phyloP scores from a whole-genome alignment of 1,140 invertebrate species.

The Drosophila pallidifrons region DNA sequence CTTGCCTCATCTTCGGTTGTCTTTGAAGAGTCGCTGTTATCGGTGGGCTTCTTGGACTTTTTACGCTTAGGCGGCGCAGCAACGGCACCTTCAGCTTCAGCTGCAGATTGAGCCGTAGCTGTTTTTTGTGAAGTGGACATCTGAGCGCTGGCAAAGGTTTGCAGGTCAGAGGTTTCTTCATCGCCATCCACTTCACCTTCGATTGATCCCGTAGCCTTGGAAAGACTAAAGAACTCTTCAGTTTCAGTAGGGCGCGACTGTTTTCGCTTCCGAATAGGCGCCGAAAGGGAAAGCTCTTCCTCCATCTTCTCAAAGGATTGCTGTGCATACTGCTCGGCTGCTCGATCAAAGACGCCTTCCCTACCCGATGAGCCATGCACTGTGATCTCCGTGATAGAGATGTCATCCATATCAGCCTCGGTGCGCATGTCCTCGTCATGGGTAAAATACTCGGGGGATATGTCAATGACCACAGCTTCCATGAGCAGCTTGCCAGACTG shows the following conservation, averaged over 20 bases:
- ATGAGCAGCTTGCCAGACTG: slow-evolving; percentile 93
- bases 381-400: slow-evolving; percentile 89
- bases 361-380: slow-evolving; percentile 85
- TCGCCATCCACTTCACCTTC: slow-evolving; percentile 85
- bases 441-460: slow-evolving; percentile 93
- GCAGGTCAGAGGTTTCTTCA: slow-evolving; percentile 86
- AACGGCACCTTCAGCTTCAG: slow-evolving; percentile 55
- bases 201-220: slow-evolving; percentile 69
- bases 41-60: slow-evolving; percentile 81
- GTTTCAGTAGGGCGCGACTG: slow-evolving; percentile 77
- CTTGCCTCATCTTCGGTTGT: slow-evolving; percentile 81
- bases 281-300: slow-evolving; percentile 69
- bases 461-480: slow-evolving; percentile 96
- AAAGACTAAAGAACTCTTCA: slow-evolving; percentile 87
- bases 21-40: slow-evolving; percentile 78
- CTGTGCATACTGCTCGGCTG: slow-evolving; percentile 79
- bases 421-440: slow-evolving; percentile 92
- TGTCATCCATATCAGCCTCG: slow-evolving; percentile 94
- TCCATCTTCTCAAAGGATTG: slow-evolving; percentile 77
- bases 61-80: slow-evolving; percentile 78
- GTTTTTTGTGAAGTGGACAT: slow-evolving; percentile 85
- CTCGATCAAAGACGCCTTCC: slow-evolving; percentile 83
- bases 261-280: slow-evolving; percentile 75
- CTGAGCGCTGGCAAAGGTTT: slow-evolving; percentile 88
- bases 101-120: slow-evolving; percentile 28